phyloP scores from a whole-genome alignment of 2,888 invertebrate genomes.

The Rhingia campestris region DNA sequence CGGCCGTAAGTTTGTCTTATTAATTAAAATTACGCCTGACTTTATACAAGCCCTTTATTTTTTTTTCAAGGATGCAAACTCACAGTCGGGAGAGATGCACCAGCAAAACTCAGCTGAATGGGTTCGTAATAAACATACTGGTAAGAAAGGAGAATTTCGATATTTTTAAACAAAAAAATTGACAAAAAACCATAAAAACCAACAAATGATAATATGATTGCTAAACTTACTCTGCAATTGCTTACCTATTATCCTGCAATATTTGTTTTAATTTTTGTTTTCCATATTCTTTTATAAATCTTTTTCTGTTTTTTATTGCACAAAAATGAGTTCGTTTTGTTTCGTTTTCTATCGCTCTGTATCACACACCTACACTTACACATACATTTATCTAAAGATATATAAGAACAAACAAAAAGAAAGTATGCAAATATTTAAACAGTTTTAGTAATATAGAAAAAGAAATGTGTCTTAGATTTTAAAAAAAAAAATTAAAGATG shows the following conservation, averaged over 20 bases:
- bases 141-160: slow-evolving; percentile 97
- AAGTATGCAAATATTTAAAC: not conserved
- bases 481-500: not conserved
- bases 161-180: slow-evolving; percentile 87
- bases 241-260: slow-evolving; percentile 39
- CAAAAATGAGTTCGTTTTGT: not conserved
- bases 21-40: not conserved
- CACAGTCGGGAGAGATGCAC: slow-evolving; percentile 80
- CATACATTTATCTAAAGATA: not conserved
- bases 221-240: slow-evolving; percentile 32
- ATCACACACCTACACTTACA: not conserved
- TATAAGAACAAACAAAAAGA: not conserved
- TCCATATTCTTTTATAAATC: slow-evolving; percentile 16
- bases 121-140: slow-evolving; percentile 93
- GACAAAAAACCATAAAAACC: slow-evolving; percentile 12
- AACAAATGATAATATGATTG: slow-evolving; percentile 23
- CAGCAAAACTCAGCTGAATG: slow-evolving; percentile 89
- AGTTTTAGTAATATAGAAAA: not conserved
- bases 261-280: slow-evolving; percentile 13
- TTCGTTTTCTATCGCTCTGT: not conserved
- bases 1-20: slow-evolving; percentile 33
- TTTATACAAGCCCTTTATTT: not conserved
- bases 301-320: slow-evolving; percentile 4
- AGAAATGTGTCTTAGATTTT: not conserved
- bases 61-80: slow-evolving; percentile 48